A percentile compares a stretch with the other conserved stretches of the same genome.
Conservation (phyloP, 2,888 invertebrate species). For the Xanthia icteritia region DNA sequence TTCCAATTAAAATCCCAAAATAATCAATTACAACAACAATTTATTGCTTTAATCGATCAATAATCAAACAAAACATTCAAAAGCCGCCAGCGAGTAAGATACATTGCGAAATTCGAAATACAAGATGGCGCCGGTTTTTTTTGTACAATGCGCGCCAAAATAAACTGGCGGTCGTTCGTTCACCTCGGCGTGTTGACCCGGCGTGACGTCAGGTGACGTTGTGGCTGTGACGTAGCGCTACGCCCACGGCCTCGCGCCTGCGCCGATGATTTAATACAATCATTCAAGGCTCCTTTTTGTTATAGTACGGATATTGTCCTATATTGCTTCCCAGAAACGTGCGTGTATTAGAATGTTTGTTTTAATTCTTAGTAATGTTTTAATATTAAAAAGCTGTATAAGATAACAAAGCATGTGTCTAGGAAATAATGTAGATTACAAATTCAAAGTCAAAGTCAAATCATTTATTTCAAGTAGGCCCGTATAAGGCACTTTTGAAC, state of each 20-base stretch:
- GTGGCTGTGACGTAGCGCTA: constrained; percentile 77
- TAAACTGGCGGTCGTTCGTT: constrained; percentile 88
- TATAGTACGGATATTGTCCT: constrained; percentile 71
- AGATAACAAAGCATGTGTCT: not conserved
- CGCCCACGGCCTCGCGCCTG: constrained; percentile 68
- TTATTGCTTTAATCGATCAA: constrained; percentile 68
- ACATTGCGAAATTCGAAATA: constrained; percentile 72
- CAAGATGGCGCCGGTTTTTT: constrained; percentile 80
- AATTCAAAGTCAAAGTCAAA: too few relatives aligned
- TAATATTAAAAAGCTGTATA: constrained; percentile 30
- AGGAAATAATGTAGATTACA: not conserved
- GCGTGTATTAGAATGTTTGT: constrained; percentile 44
- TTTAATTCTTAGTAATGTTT: constrained; percentile 53
- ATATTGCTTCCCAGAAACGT: constrained; percentile 64
- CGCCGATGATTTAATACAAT: constrained; percentile 77
- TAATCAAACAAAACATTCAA: constrained; percentile 61
- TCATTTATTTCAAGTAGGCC: too few relatives aligned
- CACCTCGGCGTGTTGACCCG: constrained; percentile 79
- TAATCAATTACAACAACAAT: constrained; percentile 66
- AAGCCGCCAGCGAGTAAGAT: constrained; percentile 60
- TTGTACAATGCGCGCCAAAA: constrained; percentile 84
- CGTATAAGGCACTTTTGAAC: too few relatives aligned
- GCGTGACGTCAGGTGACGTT: constrained; percentile 83
- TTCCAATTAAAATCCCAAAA: constrained; percentile 22
- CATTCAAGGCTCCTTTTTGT: constrained; percentile 80